Evolutionary conservation across 2,888 invertebrate species (phyloP).

Genomic region (Cenopis cana): DNA sequence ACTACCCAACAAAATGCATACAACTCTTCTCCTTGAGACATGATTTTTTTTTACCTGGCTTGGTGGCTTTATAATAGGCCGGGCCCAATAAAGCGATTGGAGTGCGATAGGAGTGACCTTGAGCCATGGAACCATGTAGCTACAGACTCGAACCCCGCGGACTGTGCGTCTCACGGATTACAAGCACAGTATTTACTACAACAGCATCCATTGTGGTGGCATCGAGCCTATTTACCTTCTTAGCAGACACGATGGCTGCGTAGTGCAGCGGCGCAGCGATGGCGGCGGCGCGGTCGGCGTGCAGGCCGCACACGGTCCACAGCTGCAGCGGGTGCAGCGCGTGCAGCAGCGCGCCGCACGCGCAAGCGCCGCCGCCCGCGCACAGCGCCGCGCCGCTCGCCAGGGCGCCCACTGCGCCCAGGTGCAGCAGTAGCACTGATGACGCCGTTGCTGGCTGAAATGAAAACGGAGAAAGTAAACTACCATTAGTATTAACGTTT

Average conservation of each 20-base stretch:
- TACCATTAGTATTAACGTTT: not conserved
- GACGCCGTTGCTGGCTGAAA: conserved; percentile 88
- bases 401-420: conserved; percentile 89
- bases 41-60: too few relatives aligned
- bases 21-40: too few relatives aligned
- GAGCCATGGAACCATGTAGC: too few relatives aligned
- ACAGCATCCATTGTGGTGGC: too few relatives aligned
- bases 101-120: too few relatives aligned
- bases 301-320: conserved; percentile 93
- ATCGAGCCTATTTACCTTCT: too few relatives aligned
- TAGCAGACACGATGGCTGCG: conserved; percentile 90
- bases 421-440: conserved; percentile 89
- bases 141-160: too few relatives aligned
- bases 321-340: conserved; percentile 90
- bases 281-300: conserved; percentile 92
- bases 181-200: too few relatives aligned
- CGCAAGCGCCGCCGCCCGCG: conserved; percentile 86
- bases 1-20: too few relatives aligned
- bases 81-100: too few relatives aligned
- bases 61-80: too few relatives aligned
- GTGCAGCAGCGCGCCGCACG: conserved; percentile 88
- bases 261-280: conserved; percentile 93
- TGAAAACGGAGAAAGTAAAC: conserved; percentile 37
- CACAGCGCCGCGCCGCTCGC: conserved; percentile 89
- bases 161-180: too few relatives aligned